Percentiles rank a stretch among this genome's conserved stretches.
phyloP scores from a whole-genome alignment of 2,113 vertebrate species.

The Plectropomus leopardus region DNA sequence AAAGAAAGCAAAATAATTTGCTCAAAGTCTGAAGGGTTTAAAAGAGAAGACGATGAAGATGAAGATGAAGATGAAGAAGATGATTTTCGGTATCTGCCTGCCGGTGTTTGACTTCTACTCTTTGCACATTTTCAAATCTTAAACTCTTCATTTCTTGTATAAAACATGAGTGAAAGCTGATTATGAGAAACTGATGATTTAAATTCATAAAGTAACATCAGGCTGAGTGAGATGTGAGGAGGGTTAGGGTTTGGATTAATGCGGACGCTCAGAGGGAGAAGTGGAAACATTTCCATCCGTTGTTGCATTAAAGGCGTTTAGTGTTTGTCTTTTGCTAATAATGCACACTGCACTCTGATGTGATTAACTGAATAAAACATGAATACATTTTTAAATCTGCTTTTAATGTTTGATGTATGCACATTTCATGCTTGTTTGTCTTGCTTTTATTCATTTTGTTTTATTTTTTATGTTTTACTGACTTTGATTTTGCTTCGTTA shows the following conservation, averaged over 20 bases:
- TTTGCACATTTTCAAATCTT: slow-evolving; percentile 1
- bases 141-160: slow-evolving; percentile 13
- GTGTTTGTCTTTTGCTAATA: not conserved
- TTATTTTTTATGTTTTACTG: no score
- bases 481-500: no score
- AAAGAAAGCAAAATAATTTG: no score
- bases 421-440: no score
- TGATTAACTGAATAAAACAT: slow-evolving; percentile 26
- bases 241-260: no score
- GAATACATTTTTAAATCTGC: no score
- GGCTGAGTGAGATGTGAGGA: not conserved
- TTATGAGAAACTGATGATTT: slow-evolving; percentile 11
- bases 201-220: not conserved
- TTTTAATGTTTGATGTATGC: no score
- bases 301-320: not conserved
- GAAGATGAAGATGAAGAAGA: not conserved
- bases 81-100: not conserved
- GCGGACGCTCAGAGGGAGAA: not conserved
- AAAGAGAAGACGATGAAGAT: no score
- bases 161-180: slow-evolving; percentile 22
- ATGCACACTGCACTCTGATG: slow-evolving; percentile 9
- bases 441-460: no score
- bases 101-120: not conserved
- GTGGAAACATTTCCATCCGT: not conserved
- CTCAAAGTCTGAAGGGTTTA: no score